Evolutionary conservation across 2,888 invertebrate genomes (phyloP), one percentile per base, ranked within the genome.

Genomic region (Halictus ligatus): DNA sequence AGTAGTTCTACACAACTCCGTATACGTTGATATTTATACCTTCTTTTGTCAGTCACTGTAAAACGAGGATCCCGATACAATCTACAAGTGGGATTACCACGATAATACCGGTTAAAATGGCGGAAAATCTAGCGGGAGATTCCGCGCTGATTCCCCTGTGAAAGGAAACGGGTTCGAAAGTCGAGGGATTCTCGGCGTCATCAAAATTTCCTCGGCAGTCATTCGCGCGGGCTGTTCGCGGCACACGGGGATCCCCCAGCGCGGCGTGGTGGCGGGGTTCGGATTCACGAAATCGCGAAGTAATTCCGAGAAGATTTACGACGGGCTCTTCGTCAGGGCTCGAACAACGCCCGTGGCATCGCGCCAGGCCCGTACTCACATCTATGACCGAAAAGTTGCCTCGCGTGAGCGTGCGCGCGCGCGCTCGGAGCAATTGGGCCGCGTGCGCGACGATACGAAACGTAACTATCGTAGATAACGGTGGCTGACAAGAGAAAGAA

Each of bases 241-340:
- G 15, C 10, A 60, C 75, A 48, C 58, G 67, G 74, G 69, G 76
- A 77, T 77, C 71, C 40, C 67, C 29, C 60, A 15, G 48, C 3
- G 13, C 64, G 6, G 25, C 7, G 13, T 7, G 60, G 25, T 6
- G 25, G n/a, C 25, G 25, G 29, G 25, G 54, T 75, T 43, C 15
- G 76, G 84, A 81, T 81, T 77, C 76, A 71, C 46, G 74, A 60
- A 78, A 87, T 88, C 83, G 79, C 79, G 74, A 80, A 67, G 80
- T 84, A 84, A 88, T 89, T 83, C 78, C 84, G 82, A 60, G 75
- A 78, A 83, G 78, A 85, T 90, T 86, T 83, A 88, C 75, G 81
- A 40, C 64, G 12, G 60, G 25, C 75, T 78, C 75, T 78, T 78
- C 69, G 85, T 84, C 79, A 74, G 64, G 74, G 67, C 71, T 79